Percentiles rank a stretch among this genome's conserved stretches.
Evolutionary conservation across 2,888 invertebrate species (phyloP).

Genomic region (Drosophila borealis): DNA sequence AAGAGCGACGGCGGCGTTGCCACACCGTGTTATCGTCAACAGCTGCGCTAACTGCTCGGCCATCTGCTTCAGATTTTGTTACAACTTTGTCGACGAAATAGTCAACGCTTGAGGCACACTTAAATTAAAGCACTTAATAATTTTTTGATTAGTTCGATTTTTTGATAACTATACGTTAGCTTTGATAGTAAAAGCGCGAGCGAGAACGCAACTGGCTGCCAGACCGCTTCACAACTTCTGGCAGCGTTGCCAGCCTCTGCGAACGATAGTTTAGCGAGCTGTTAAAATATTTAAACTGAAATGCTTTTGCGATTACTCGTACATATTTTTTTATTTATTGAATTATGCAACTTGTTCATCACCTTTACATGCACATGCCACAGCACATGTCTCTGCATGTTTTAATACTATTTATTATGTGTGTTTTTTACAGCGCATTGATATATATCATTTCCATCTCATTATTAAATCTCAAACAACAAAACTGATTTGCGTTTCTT

Average conservation of each 20-base stretch:
- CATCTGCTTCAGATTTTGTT: conserved; percentile 3
- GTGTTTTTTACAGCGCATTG: conserved; percentile 79
- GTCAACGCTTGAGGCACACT: no score
- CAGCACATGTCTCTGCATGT: conserved; percentile 43
- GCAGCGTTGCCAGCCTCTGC: conserved; percentile 17
- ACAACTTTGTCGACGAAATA: no score
- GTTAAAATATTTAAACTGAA: background rate
- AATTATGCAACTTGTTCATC: conserved; percentile 72
- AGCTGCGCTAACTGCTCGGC: background rate
- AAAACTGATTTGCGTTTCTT: conserved; percentile 40
- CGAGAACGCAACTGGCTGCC: background rate
- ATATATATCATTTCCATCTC: conserved; percentile 56
- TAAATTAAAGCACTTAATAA: no score
- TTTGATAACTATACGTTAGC: background rate
- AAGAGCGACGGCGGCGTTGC: conserved; percentile 29
- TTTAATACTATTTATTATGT: conserved; percentile 73
- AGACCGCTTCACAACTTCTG: background rate
- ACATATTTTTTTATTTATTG: conserved; percentile 71
- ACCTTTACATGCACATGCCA: conserved; percentile 60
- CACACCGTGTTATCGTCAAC: background rate
- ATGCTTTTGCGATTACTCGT: conserved; percentile 27
- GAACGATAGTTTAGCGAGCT: no score
- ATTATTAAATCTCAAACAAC: conserved; percentile 54
- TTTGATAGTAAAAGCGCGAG: background rate
- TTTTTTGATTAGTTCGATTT: no score